Conservation (phyloP, 2,888 invertebrate genomes). For the Agonopterix heracliana region DNA sequence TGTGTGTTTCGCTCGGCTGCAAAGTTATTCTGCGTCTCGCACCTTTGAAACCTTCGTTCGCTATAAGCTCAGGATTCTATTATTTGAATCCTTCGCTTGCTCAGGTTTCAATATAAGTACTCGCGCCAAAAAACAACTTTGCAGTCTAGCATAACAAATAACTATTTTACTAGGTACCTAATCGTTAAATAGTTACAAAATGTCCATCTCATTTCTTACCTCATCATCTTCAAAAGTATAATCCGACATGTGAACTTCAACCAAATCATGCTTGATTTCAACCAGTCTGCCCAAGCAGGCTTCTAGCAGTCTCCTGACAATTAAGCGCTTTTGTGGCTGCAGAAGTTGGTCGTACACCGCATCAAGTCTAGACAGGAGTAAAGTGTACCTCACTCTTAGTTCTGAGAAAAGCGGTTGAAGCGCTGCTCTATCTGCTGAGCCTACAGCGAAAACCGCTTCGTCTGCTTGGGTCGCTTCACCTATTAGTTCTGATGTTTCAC, state of each 20-base stretch:
- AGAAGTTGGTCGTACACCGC: conserved; percentile 92
- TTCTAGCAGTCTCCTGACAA: conserved; percentile 85
- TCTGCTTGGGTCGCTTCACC: conserved; percentile 78
- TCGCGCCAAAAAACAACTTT: too few species aligned
- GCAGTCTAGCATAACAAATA: too few species aligned
- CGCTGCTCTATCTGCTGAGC: conserved; percentile 74
- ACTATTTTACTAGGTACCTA: too few species aligned
- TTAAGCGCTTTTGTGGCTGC: conserved; percentile 92
- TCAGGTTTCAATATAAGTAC: too few species aligned
- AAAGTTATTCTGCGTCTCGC: too few species aligned
- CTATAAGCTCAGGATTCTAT: too few species aligned
- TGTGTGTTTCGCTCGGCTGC: too few species aligned
- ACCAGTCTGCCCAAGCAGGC: conserved; percentile 87
- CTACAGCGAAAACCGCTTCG: conserved; percentile 77
- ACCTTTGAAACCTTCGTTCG: too few species aligned
- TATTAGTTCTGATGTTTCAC: conserved; percentile 68
- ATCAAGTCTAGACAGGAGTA: conserved; percentile 83
- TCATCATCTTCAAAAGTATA: conserved; percentile 89
- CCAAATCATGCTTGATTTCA: conserved; percentile 92
- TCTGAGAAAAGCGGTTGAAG: conserved; percentile 79
- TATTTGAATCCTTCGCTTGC: too few species aligned
- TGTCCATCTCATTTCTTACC: conserved; percentile 26
- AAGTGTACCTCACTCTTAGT: conserved; percentile 88
- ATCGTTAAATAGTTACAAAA: background rate
- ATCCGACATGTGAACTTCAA: conserved; percentile 90